phyloP scores from a whole-genome alignment of 2,113 vertebrate species.

The Stegastes partitus region DNA sequence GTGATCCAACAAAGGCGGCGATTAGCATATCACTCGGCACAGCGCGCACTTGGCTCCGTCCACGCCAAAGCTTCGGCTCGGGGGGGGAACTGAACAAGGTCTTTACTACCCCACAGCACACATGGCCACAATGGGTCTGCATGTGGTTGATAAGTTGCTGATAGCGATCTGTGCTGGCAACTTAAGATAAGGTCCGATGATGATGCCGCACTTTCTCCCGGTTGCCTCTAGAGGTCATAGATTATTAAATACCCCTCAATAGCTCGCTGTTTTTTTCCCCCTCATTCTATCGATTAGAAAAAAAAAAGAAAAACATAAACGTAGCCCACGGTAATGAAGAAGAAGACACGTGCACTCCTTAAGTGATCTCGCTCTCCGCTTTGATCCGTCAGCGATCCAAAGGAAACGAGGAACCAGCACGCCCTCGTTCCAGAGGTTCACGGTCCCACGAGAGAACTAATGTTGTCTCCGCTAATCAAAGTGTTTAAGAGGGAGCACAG shows the following conservation, averaged over 20 bases:
- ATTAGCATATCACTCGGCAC: conserved; percentile 68
- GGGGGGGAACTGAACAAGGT: conserved; percentile 47
- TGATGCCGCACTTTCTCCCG: conserved; percentile 34
- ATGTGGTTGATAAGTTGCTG: conserved; percentile 62
- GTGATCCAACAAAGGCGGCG: conserved; percentile 46
- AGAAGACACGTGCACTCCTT: conserved; percentile 3
- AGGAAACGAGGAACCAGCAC: conserved; percentile 42
- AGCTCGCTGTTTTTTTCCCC: neutral
- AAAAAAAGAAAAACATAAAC: neutral
- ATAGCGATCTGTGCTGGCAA: conserved; percentile 59
- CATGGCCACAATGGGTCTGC: conserved; percentile 51
- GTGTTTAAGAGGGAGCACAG: conserved; percentile 52
- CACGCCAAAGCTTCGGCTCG: conserved; percentile 45
- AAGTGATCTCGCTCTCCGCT: conserved; percentile 9
- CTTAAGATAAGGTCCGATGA: conserved; percentile 58
- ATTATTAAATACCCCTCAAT: neutral
- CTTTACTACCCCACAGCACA: conserved; percentile 44
- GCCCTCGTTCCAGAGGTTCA: conserved; percentile 48
- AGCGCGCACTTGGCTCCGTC: conserved; percentile 46
- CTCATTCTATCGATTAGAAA: neutral
- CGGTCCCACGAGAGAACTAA: conserved; percentile 54
- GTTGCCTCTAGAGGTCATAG: conserved; percentile 17
- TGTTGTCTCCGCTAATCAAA: conserved; percentile 73
- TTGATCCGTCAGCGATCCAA: conserved; percentile 33
- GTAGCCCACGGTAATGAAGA: neutral